Percentiles rank a stretch among this genome's conserved stretches.
Evolutionary conservation across 2,113 vertebrate genomes (phyloP).

Genomic region (Protobothrops flavoviridis): DNA sequence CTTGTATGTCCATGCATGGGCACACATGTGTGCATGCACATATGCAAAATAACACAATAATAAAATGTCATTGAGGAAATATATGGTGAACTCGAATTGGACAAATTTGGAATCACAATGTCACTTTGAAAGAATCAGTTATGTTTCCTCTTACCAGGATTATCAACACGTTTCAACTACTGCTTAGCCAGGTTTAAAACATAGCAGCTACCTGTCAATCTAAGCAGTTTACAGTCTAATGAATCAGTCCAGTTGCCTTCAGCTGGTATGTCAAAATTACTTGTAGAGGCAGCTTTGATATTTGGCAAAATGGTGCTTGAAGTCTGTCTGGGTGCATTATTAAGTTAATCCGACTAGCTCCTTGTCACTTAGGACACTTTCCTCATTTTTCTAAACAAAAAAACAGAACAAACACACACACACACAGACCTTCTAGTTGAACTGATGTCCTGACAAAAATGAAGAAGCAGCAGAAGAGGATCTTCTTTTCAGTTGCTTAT

Average conservation of each 20-base stretch:
- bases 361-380: not conserved
- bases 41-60: not conserved
- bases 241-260: not conserved
- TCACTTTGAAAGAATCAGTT: not conserved
- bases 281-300: not conserved
- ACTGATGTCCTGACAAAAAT: not conserved
- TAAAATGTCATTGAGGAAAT: conserved; percentile 3
- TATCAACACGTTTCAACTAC: not conserved
- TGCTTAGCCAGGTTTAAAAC: not conserved
- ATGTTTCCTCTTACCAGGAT: not conserved
- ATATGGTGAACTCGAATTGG: not conserved
- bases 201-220: not conserved
- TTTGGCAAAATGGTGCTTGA: not conserved
- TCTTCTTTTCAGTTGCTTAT: not conserved
- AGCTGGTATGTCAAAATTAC: not conserved
- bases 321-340: not conserved
- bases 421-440: not conserved
- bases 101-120: conserved; percentile 27
- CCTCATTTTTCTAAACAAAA: not conserved
- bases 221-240: not conserved
- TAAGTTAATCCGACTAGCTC: not conserved
- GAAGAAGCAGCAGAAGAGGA: not conserved
- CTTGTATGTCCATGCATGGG: not conserved
- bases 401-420: too few species aligned
- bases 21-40: not conserved